phyloP scores from a whole-genome alignment of 37 sponge, comb jelly and placozoan genomes.

The Haliclona indistincta region DNA sequence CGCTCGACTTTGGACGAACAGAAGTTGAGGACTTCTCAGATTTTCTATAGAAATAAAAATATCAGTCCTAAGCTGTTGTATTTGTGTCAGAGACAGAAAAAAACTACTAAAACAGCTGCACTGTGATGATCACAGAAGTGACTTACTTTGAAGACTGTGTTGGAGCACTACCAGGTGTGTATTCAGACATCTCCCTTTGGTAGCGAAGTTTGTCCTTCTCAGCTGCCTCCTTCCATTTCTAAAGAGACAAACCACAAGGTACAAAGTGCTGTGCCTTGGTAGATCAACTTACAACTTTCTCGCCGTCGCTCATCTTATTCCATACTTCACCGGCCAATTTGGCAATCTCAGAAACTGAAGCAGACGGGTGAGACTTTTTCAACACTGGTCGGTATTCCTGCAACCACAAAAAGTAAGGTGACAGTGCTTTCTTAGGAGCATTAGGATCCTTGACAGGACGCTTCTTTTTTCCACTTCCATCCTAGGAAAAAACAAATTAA shows the following conservation, averaged over 20 bases:
- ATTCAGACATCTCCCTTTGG: constrained; percentile 57
- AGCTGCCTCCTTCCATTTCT: constrained; percentile 74
- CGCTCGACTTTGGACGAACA: background rate
- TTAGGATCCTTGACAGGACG: constrained; percentile 81
- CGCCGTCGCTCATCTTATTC: constrained; percentile 58
- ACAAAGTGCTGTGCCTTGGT: background rate
- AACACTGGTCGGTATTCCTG: constrained; percentile 62
- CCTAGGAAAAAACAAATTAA: background rate
- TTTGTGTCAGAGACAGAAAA: background rate
- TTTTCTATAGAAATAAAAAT: background rate
- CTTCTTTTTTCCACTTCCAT: constrained; percentile 4
- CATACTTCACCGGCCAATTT: constrained; percentile 91
- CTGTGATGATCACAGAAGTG: background rate
- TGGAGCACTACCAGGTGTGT: constrained; percentile 40
- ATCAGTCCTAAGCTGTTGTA: background rate
- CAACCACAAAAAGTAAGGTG: constrained; percentile 94
- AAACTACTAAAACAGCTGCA: background rate
- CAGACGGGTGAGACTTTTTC: constrained; percentile 71
- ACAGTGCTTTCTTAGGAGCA: constrained; percentile 87
- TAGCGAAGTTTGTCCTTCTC: constrained; percentile 55
- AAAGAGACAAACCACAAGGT: background rate
- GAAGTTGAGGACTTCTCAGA: background rate
- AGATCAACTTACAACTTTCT: constrained; percentile 60
- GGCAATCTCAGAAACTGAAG: constrained; percentile 69
- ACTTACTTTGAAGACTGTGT: background rate